Percentiles rank a stretch among this genome's conserved stretches.
phyloP scores from a whole-genome alignment of 2,888 invertebrate species.

The Patella depressa region DNA sequence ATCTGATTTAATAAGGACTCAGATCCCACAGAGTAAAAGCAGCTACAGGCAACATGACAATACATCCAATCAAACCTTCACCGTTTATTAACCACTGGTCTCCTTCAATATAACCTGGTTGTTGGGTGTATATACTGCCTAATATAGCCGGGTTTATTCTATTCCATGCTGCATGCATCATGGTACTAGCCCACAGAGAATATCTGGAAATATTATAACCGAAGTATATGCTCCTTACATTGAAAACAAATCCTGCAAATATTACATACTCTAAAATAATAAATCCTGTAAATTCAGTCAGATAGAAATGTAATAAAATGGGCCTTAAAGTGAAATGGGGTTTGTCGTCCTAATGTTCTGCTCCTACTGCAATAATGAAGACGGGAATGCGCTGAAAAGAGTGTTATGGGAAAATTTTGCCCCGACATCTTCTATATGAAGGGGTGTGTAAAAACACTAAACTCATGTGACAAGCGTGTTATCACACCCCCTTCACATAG shows the following conservation, averaged over 20 bases:
- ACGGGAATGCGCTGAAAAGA: no score
- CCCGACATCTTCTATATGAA: neutral
- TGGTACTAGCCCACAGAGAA: slow-evolving; percentile 48
- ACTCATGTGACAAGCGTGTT: no score
- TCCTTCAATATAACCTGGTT: slow-evolving; percentile 44
- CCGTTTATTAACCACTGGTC: slow-evolving; percentile 59
- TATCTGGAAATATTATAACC: slow-evolving; percentile 38
- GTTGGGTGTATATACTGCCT: slow-evolving; percentile 58
- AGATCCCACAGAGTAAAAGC: neutral
- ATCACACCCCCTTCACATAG: no score
- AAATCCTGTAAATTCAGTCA: neutral
- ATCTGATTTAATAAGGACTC: neutral
- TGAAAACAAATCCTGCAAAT: slow-evolving; percentile 7
- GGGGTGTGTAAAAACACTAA: no score
- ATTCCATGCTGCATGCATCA: slow-evolving; percentile 58
- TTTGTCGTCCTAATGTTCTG: no score
- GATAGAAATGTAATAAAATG: neutral
- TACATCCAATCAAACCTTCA: slow-evolving; percentile 53
- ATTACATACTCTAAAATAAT: neutral
- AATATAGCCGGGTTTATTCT: slow-evolving; percentile 48
- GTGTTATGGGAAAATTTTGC: neutral
- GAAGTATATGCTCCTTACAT: neutral
- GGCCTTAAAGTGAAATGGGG: neutral
- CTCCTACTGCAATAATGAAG: no score
- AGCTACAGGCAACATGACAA: slow-evolving; percentile 32